Base-by-base conservation (phyloP, 2,888 invertebrate species). In the Dromius quadrimaculatus region DNA sequence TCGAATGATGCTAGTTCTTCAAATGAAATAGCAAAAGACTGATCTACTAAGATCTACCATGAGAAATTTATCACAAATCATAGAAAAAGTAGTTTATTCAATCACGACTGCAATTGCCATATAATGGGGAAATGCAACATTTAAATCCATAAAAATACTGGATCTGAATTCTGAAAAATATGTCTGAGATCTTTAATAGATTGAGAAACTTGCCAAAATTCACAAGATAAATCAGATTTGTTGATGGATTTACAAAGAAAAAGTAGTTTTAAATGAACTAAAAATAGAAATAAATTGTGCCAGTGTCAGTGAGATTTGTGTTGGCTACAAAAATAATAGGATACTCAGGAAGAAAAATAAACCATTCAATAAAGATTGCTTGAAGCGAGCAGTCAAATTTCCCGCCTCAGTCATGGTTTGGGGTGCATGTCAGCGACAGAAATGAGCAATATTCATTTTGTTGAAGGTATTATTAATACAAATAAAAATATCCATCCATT, bases 341-440 rank as follows among this genome's bases (percentile, higher is more conserved):
- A 6, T 43, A 5, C 17, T 43, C 2, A 9, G 43, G 19, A 43
- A 0, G 15, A 4, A 13, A 17, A 43, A 43, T 17, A 13, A 43
- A n/a, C 4, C 43, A 17, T 19, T 17, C 19, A 15, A 34, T 8
- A 43, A 13, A 17, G 43, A 43, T 6, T 43, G 15, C 17, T 17
- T 43, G 19, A 17, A 1, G 19, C 2, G 17, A 43, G 2, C 8
- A 3, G 22, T 22, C 5, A 47, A 47, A n/a, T 47, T 47, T 22
- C 47, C 47, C 9, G 22, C 22, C 20, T 47, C 47, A 9, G 47
- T 47, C n/a, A 47, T 47, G 47, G 22, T 47, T 9, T 22, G 38
- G 38, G 38, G 38, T 38, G 38, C 6, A 38, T 38, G 38, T 38
- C 38, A 2, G 20, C 20, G 22, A 20, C 9, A 22, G 22, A n/a